phyloP scores from a whole-genome alignment of 2,113 vertebrate genomes.

The Theristicus caerulescens region DNA sequence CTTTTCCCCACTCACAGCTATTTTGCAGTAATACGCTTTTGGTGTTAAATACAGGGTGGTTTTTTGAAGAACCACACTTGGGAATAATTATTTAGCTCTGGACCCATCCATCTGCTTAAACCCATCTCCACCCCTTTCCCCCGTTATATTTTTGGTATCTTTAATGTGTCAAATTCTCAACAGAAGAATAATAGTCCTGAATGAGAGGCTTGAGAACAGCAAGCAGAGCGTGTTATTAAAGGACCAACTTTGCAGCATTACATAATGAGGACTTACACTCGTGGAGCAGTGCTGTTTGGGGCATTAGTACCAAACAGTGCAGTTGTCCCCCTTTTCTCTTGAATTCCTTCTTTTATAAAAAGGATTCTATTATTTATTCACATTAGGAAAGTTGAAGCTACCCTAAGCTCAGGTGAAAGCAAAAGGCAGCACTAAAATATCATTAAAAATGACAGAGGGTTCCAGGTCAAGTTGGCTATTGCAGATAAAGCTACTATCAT shows the following conservation, averaged over 20 bases:
- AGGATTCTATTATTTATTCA: background rate
- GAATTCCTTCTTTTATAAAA: background rate
- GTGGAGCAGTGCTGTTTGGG: background rate
- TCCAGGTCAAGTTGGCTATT: slow-evolving; percentile 70
- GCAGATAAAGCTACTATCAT: slow-evolving; percentile 66
- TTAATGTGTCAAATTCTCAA: background rate
- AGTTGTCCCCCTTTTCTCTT: background rate
- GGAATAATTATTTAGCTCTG: background rate
- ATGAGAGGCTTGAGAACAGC: background rate
- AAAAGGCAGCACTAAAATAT: slow-evolving; percentile 16
- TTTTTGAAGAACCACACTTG: background rate
- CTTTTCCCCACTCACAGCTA: background rate
- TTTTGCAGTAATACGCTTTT: background rate
- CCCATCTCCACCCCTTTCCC: background rate
- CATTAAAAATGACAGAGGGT: slow-evolving; percentile 62
- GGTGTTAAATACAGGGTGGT: background rate
- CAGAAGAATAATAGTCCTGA: background rate
- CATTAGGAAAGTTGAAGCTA: background rate
- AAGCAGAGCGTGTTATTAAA: background rate
- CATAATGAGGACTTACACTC: background rate
- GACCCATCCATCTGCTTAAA: background rate
- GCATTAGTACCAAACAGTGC: background rate
- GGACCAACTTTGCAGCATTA: background rate
- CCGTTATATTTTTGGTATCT: background rate
- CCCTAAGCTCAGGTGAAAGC: background rate